Evolutionary conservation across 2,888 invertebrate genomes (phyloP).

Genomic region (Dicyrtoma fusca): DNA sequence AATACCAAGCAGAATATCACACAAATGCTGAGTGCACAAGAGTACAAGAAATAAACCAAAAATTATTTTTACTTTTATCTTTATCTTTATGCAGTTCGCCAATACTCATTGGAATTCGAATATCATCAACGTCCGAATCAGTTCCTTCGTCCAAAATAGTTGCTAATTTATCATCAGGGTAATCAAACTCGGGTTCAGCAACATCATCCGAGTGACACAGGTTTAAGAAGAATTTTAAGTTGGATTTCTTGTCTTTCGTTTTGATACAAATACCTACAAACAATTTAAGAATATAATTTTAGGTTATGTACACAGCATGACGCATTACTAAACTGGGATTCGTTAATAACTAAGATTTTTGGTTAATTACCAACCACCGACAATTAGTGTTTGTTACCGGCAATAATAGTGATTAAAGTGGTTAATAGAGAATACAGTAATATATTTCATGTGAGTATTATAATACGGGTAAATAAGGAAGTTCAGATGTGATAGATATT

Average conservation of each 20-base stretch:
- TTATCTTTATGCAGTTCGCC: slow-evolving; percentile 62
- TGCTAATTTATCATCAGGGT: slow-evolving; percentile 61
- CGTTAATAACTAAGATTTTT: neutral
- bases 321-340: too few species aligned
- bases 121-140: slow-evolving; percentile 60
- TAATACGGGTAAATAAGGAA: too few species aligned
- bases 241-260: slow-evolving; percentile 51
- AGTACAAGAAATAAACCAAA: too few species aligned
- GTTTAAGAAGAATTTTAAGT: slow-evolving; percentile 60
- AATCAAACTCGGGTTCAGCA: slow-evolving; percentile 51
- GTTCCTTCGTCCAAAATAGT: slow-evolving; percentile 58
- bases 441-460: too few species aligned
- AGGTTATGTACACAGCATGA: too few species aligned
- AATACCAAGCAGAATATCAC: too few species aligned
- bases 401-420: too few species aligned
- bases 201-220: slow-evolving; percentile 60
- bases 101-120: slow-evolving; percentile 62
- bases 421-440: too few species aligned
- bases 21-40: too few species aligned
- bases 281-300: neutral
- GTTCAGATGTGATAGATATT: too few species aligned
- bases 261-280: slow-evolving; percentile 58
- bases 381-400: too few species aligned
- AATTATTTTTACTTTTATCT: slow-evolving; percentile 62
- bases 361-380: too few species aligned